Conservation (phyloP, 2,888 invertebrate genomes). For the Rotaria socialis region DNA sequence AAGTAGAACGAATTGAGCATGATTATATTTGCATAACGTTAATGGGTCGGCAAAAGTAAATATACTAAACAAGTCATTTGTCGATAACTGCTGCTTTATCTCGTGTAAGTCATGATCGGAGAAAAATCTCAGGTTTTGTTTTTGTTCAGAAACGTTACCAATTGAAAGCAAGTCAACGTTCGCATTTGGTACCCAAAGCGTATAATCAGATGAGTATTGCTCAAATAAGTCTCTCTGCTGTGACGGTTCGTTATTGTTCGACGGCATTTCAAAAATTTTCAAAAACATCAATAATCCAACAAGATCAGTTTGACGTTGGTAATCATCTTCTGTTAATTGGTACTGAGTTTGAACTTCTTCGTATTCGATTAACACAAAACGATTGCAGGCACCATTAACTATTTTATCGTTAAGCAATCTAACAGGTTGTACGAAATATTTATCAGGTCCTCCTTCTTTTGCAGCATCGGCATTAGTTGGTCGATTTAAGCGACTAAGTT, state of each 20-base stretch:
- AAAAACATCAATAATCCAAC: neutral
- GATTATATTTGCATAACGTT: neutral
- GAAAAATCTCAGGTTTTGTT: neutral
- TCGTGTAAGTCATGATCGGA: neutral
- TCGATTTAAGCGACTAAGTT: neutral
- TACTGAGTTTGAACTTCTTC: neutral
- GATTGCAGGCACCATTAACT: neutral
- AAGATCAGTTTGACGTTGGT: conserved; percentile 21
- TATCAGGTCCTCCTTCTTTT: neutral
- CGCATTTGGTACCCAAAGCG: neutral
- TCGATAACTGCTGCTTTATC: neutral
- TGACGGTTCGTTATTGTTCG: neutral
- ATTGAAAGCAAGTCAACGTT: neutral
- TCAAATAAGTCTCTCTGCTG: neutral
- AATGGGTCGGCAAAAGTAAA: neutral
- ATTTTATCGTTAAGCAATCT: neutral
- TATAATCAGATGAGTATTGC: neutral
- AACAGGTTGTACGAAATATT: neutral
- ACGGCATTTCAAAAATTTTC: neutral
- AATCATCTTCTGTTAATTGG: neutral
- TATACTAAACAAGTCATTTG: conserved; percentile 18
- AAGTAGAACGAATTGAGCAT: neutral
- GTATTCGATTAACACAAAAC: neutral
- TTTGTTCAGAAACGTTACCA: conserved; percentile 13
- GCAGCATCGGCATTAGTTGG: too few species aligned